Evolutionary conservation across 2,888 invertebrate genomes (phyloP).

Genomic region (Stictocephala bisonia): DNA sequence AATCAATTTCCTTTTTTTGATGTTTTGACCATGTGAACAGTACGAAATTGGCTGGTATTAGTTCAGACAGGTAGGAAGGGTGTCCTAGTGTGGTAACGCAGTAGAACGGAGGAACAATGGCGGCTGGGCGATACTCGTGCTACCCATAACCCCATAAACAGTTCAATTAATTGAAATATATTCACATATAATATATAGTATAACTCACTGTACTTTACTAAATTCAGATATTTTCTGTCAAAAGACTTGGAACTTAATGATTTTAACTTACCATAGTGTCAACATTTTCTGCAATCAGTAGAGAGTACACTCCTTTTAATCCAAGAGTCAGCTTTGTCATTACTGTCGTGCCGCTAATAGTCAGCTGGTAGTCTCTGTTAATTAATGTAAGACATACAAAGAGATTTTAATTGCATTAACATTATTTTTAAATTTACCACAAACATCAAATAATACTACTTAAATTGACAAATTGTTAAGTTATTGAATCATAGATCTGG

Average conservation of each 20-base stretch:
- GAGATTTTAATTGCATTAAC: neutral
- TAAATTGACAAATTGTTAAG: too few species aligned
- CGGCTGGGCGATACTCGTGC: too few species aligned
- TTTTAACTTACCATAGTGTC: neutral
- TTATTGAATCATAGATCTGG: too few species aligned
- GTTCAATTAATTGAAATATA: neutral
- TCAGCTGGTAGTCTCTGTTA: neutral
- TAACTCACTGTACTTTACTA: neutral
- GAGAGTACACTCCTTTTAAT: slow-evolving; percentile 76
- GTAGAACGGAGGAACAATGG: too few species aligned
- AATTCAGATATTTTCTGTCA: neutral
- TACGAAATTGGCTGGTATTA: too few species aligned
- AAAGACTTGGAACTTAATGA: neutral
- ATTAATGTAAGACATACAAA: neutral
- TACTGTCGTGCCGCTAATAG: neutral
- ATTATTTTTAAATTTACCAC: neutral
- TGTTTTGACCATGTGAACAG: too few species aligned
- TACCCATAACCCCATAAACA: too few species aligned
- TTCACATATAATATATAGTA: neutral
- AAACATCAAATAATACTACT: too few species aligned
- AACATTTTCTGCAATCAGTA: slow-evolving; percentile 63
- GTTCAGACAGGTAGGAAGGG: too few species aligned
- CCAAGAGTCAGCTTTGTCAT: slow-evolving; percentile 62
- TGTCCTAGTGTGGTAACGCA: too few species aligned
- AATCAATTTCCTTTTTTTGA: too few species aligned